Conservation (phyloP, 2,113 vertebrate species). For the Clinocottus analis region DNA sequence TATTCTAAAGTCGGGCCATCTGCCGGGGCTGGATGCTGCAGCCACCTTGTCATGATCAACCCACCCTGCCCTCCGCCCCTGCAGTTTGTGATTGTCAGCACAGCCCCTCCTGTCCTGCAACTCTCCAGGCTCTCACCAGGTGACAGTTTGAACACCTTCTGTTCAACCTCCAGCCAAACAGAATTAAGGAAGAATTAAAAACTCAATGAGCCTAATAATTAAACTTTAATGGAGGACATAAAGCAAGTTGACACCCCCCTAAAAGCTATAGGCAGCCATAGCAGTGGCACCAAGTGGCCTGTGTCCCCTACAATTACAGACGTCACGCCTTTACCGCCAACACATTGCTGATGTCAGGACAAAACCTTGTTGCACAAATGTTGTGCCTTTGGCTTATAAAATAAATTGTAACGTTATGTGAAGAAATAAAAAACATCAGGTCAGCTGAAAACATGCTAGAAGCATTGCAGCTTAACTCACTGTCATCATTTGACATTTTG, state of each 20-base stretch:
- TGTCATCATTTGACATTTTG: not conserved
- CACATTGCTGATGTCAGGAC: slow-evolving; percentile 19
- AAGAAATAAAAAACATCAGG: not conserved
- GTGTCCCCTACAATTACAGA: not conserved
- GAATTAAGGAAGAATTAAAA: slow-evolving; percentile 79
- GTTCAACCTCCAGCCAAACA: slow-evolving; percentile 70
- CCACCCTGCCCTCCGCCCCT: slow-evolving; percentile 30
- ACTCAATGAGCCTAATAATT: slow-evolving; percentile 81
- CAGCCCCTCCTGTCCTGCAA: slow-evolving; percentile 18
- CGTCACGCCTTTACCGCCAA: slow-evolving; percentile 24
- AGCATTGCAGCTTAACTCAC: not conserved
- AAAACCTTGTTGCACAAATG: slow-evolving; percentile 18
- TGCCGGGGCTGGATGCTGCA: slow-evolving; percentile 30
- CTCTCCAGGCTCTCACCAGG: slow-evolving; percentile 44
- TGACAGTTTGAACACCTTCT: slow-evolving; percentile 68
- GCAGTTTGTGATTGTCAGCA: slow-evolving; percentile 26
- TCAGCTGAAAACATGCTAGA: not conserved
- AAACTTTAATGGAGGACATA: slow-evolving; percentile 79
- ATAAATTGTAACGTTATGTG: not conserved
- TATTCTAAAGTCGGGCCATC: slow-evolving; percentile 28
- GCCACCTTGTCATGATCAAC: slow-evolving; percentile 25
- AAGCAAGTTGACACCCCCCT: slow-evolving; percentile 67
- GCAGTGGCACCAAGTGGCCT: slow-evolving; percentile 25
- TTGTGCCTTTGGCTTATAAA: slow-evolving; percentile 1
- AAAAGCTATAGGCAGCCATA: slow-evolving; percentile 65